A percentile compares a stretch with the other conserved stretches of the same genome.
phyloP scores from a whole-genome alignment of 2,113 vertebrate species.

The Callorhinus ursinus region DNA sequence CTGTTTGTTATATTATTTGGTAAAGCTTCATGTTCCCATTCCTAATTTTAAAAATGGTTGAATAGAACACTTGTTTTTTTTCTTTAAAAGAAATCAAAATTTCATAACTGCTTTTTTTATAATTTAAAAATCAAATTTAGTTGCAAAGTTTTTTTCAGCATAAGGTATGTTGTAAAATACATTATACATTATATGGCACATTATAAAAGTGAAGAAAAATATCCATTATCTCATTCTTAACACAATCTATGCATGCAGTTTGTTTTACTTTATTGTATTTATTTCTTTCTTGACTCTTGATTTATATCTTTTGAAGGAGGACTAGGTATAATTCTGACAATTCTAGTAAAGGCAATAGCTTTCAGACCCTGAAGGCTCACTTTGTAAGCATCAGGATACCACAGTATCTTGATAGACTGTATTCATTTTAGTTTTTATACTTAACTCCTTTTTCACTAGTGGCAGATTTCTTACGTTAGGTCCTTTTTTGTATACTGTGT shows the following conservation, averaged over 20 bases:
- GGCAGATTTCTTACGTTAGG: neutral
- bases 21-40: constrained; percentile 1
- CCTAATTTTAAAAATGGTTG: constrained; percentile 13
- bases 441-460: neutral
- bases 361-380: neutral
- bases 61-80: constrained; percentile 11
- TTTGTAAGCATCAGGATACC: neutral
- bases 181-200: neutral
- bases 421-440: constrained; percentile 27
- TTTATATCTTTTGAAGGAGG: neutral
- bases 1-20: neutral
- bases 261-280: constrained; percentile 41
- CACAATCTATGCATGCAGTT: neutral
- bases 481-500: neutral
- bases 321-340: neutral
- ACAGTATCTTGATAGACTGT: neutral
- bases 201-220: neutral
- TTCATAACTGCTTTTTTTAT: neutral
- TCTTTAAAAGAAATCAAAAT: constrained; percentile 35
- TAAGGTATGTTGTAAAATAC: neutral
- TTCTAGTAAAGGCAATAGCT: constrained; percentile 34
- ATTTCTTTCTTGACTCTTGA: neutral
- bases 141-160: neutral
- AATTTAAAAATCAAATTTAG: neutral
- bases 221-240: neutral